These are phyloP conservation scores for Tribolium castaneum DNA, from an alignment of 1,140 invertebrate species.

Conservation along the genomic window DNA sequence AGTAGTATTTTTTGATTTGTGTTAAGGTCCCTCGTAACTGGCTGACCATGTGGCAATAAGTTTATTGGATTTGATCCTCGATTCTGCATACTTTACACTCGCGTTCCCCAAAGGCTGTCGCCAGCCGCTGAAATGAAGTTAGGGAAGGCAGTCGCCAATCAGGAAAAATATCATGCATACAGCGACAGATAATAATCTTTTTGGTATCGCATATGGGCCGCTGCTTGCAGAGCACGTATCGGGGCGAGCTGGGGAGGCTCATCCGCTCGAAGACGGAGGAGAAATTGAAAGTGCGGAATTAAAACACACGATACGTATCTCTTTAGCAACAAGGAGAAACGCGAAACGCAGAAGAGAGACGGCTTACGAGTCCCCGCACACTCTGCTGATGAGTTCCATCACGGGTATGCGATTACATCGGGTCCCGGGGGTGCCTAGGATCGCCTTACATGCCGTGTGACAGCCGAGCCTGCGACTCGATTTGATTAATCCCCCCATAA, in stretches of 20 bases:
- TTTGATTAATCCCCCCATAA: slow-evolving; percentile 59
- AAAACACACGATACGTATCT: slow-evolving; percentile 43
- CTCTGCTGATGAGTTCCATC: slow-evolving; percentile 58
- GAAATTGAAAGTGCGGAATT: slow-evolving; percentile 47
- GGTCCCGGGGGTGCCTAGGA: slow-evolving; percentile 51
- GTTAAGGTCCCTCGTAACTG: too few species aligned
- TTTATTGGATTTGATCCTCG: neutral
- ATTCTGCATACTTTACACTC: neutral
- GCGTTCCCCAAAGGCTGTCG: neutral
- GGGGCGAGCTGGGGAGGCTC: neutral
- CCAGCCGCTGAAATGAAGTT: neutral
- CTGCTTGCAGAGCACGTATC: neutral
- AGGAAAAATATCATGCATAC: neutral
- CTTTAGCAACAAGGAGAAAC: slow-evolving; percentile 15
- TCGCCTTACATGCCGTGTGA: slow-evolving; percentile 58
- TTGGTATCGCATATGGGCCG: neutral
- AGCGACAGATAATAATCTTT: neutral
- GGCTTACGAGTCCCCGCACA: slow-evolving; percentile 52
- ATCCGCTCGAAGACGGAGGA: neutral
- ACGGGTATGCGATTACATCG: slow-evolving; percentile 58
- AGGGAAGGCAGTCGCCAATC: neutral
- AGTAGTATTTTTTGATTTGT: too few species aligned
- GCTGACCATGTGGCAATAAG: too few species aligned
- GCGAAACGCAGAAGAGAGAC: slow-evolving; percentile 25
- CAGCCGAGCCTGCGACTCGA: slow-evolving; percentile 55